A percentile compares a stretch with the other conserved stretches of the same genome.
phyloP scores from a whole-genome alignment of 2,888 invertebrate genomes.

The Loripinus fragilis region DNA sequence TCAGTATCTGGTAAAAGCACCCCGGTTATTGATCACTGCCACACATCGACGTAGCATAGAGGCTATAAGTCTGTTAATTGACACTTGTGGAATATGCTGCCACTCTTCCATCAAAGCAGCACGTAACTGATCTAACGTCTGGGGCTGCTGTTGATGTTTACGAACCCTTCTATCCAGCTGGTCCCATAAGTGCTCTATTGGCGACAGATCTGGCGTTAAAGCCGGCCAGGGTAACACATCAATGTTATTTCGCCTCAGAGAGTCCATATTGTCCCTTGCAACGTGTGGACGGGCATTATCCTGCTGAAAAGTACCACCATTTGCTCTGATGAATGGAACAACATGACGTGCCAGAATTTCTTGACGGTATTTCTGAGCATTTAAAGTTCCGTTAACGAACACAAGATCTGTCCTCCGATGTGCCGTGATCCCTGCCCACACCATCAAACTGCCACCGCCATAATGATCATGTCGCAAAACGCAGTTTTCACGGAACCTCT shows the following conservation, averaged over 20 bases:
- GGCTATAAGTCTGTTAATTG: slow-evolving; percentile 1
- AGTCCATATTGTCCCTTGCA: too few species aligned
- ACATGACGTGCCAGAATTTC: too few species aligned
- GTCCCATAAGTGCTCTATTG: slow-evolving; percentile 41
- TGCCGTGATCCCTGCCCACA: neutral
- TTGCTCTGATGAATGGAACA: too few species aligned
- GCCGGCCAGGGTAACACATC: slow-evolving; percentile 27
- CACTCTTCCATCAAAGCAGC: neutral
- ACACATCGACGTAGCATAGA: slow-evolving; percentile 13
- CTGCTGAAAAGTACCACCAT: too few species aligned
- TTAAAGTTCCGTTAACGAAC: too few species aligned
- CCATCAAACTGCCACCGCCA: neutral
- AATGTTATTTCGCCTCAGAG: too few species aligned
- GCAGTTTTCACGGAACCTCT: neutral
- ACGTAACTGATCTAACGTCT: neutral
- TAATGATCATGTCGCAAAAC: neutral
- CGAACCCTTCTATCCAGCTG: slow-evolving; percentile 3
- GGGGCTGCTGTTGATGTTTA: neutral
- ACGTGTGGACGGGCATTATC: too few species aligned
- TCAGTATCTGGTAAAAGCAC: too few species aligned
- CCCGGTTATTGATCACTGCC: too few species aligned
- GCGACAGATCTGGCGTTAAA: slow-evolving; percentile 30
- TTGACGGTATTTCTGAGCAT: too few species aligned
- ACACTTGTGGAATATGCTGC: neutral
- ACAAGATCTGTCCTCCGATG: too few species aligned